Percentiles rank a stretch among this genome's conserved stretches.
Conservation (phyloP, 2,113 vertebrate genomes). For the Perognathus longimembris region DNA sequence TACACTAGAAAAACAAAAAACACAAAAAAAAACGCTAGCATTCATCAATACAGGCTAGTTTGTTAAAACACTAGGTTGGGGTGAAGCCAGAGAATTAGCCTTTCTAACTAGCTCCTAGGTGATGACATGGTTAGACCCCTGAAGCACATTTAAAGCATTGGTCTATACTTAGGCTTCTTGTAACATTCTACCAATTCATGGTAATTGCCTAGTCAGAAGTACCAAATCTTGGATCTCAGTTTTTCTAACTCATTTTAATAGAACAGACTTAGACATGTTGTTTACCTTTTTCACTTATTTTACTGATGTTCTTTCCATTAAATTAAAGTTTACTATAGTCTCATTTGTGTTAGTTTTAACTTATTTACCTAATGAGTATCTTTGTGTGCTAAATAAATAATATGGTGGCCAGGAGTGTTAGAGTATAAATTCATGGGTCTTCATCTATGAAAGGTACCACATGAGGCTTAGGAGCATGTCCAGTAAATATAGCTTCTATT, state of each 20-base stretch:
- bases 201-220: not conserved
- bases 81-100: not conserved
- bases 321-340: not conserved
- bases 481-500: not conserved
- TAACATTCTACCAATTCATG: not conserved
- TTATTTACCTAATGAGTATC: slow-evolving; percentile 6
- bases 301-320: not conserved
- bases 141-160: slow-evolving; percentile 8
- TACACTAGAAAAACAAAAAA: too few relatives aligned
- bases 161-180: not conserved
- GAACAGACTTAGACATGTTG: not conserved
- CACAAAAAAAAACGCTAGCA: not conserved
- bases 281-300: slow-evolving; percentile 36
- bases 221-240: not conserved
- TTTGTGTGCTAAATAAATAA: not conserved
- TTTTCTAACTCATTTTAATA: not conserved
- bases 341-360: not conserved
- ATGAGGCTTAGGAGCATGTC: not conserved
- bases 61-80: not conserved
- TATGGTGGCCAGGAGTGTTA: not conserved
- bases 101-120: not conserved
- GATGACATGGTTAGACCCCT: not conserved
- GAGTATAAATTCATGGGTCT: not conserved
- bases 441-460: not conserved
- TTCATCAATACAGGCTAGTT: not conserved